Percentiles rank a stretch among this genome's conserved stretches.
Conservation (phyloP, 2,797 vertebrate species). For the Moxostoma hubbsi region DNA sequence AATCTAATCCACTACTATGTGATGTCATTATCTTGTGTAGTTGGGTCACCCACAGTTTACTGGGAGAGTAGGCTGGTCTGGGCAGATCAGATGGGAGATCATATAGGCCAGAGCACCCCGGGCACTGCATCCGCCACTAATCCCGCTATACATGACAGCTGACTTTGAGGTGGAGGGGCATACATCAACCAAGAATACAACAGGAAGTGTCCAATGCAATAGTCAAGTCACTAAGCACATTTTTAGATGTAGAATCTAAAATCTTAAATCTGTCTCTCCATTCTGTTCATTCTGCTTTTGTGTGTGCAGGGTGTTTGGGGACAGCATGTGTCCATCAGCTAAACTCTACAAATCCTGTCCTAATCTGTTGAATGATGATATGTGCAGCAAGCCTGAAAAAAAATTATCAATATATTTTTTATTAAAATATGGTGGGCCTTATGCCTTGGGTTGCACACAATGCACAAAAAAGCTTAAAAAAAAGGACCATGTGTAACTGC, state of each 20-base stretch:
- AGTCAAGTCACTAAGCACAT: constrained; percentile 1
- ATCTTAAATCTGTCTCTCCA: background rate
- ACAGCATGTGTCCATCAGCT: constrained; percentile 43
- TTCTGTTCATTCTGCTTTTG: constrained; percentile 20
- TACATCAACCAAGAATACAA: background rate
- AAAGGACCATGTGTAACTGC: background rate
- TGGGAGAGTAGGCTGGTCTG: background rate
- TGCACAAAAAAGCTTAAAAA: constrained; percentile 25
- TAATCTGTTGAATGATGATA: constrained; percentile 43
- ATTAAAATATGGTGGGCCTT: constrained; percentile 41
- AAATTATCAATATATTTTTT: constrained; percentile 33
- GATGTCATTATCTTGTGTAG: background rate
- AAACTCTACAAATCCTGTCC: constrained; percentile 39
- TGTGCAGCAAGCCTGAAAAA: constrained; percentile 23
- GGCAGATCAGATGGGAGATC: background rate
- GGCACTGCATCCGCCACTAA: constrained; percentile 18
- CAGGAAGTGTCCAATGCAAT: constrained; percentile 18
- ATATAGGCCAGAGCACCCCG: constrained; percentile 25
- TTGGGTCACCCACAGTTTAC: background rate
- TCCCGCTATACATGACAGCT: constrained; percentile 25
- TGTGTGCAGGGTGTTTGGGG: constrained; percentile 26
- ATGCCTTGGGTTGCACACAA: constrained; percentile 15
- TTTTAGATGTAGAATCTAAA: constrained; percentile 17
- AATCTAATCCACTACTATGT: background rate
- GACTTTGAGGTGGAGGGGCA: background rate